Base-by-base conservation (phyloP, 2,888 invertebrate species). In the Stenotaenia linearis region DNA sequence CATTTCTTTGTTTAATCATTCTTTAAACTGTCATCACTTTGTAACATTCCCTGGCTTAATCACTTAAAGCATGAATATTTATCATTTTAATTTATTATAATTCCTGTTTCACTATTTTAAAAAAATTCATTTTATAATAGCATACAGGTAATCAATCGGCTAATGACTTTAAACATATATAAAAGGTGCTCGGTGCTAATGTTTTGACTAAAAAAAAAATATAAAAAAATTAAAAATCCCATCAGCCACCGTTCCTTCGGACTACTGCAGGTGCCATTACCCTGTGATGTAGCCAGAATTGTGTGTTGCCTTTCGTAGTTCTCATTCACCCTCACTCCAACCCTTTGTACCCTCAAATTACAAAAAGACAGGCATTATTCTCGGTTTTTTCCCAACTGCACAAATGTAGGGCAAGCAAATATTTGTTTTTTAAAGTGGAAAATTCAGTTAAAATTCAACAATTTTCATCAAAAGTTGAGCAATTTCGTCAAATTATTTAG, bases 131-230 rank as follows among this genome's bases (percentile, higher is more conserved):
- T 45, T 32, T 18, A 45, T 45, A 45, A 45, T 45, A 45, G 45
- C 45, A 45, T 45, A 45, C 45, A 45, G 45, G 45, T 45, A 45
- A 45, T 61, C 61, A 45, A 45, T 61, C 61, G 28, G 28, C 61
- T 61, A 61, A 61, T 61, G 61, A 28, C 61, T 28, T 61, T 5
- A 25, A 23, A 61, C 61, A 61, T 25, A 61, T n/a, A n/a, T 25
- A 61, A 61, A 61, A 61, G 61, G 21, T 75, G 75, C 75, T 37
- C 75, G 75, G 75, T 77, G 77, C 21, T 18, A 40, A 37, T 77
- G 45, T 35, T 77, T 30, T 5, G n/a, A 56, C 56, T 9, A 10
- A 21, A 21, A 40, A 25, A 32, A 32, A 32, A 32, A 32, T 32
- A 32, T n/a, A n/a, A n/a, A 32, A 32, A 32, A 32, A 6, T 32